These are phyloP conservation scores for Antrozous pallidus DNA, from an alignment of 2,797 vertebrate species.

Conservation along the genomic window DNA sequence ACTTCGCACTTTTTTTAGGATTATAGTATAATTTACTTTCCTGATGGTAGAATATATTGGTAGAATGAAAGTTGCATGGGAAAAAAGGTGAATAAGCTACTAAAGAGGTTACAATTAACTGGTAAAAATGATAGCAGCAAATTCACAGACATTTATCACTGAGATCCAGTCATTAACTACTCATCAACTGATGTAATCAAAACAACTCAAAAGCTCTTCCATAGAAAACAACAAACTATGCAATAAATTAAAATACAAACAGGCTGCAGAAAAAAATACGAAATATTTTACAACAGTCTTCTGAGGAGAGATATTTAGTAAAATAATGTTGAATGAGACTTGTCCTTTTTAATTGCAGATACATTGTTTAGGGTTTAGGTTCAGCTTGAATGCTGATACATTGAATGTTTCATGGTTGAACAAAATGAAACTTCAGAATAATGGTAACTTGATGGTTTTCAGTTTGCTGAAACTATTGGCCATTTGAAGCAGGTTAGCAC, in stretches of 20 bases:
- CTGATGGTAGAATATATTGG: neutral
- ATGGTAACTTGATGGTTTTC: constrained; percentile 29
- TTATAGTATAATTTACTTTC: neutral
- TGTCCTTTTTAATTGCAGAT: constrained; percentile 32
- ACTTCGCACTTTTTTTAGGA: neutral
- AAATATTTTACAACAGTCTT: neutral
- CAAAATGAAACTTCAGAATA: constrained; percentile 34
- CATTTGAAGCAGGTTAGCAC: neutral
- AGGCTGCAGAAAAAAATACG: neutral
- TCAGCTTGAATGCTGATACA: constrained; percentile 28
- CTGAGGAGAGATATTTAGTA: neutral
- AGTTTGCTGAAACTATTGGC: neutral
- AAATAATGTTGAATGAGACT: neutral
- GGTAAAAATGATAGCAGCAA: neutral
- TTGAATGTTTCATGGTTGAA: neutral
- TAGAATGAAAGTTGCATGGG: neutral
- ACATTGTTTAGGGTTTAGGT: neutral
- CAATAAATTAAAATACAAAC: neutral
- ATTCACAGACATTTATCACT: neutral
- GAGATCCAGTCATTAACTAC: neutral
- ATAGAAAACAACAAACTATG: neutral
- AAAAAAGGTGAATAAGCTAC: neutral
- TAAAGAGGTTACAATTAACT: neutral
- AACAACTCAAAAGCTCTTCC: neutral
- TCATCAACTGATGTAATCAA: neutral